Evolutionary conservation across 2,888 invertebrate genomes (phyloP), one percentile per base, ranked within the genome.

Genomic region (Lepidochitona cinerea): DNA sequence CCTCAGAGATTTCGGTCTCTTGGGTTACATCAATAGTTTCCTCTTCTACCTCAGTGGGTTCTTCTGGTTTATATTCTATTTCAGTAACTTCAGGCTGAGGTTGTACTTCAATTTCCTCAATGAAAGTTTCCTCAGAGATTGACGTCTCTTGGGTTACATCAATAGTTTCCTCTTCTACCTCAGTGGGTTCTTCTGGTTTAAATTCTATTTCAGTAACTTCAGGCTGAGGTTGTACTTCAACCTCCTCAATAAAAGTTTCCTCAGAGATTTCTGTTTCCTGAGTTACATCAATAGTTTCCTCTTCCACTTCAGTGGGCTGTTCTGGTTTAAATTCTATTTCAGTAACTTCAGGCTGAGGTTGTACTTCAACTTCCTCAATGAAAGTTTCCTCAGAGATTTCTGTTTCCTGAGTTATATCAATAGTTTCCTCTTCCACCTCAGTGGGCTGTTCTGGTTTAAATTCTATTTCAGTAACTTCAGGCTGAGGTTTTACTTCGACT

Each of bases 301-400:
- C n/a, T n/a, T n/a, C n/a, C n/a, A n/a, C n/a, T n/a, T n/a, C n/a
- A n/a, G n/a, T n/a, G n/a, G n/a, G n/a, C n/a, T n/a, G n/a, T n/a
- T n/a, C n/a, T n/a, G n/a, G n/a, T n/a, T 72, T 69, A 37, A 74
- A 74, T 33, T 69, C 74, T n/a, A 73, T 37, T 29, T 59, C 70
- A 33, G 37, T 37, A 6, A 64, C 32, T 70, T 68, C 70, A 53
- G 72, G 70, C 65, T 72, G 70, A 37, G 53, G 68, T 54, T 73
- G 72, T 69, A 72, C 66, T 29, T 76, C 74, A 26, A 76, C 14
- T 23, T 65, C 66, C 70, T 76, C 72, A 41, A 66, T 70, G 53
- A 70, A 74, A 29, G 68, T 68, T 69, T 70, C 41, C 41, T 67
- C 66, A 26, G 33, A 32, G 64, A 37, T 6, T 53, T 37, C 37